Percentiles rank a stretch among this genome's conserved stretches.
These are phyloP conservation scores for Nothura maculosa DNA, from an alignment of 2,797 vertebrate species.

Conservation along the genomic window DNA sequence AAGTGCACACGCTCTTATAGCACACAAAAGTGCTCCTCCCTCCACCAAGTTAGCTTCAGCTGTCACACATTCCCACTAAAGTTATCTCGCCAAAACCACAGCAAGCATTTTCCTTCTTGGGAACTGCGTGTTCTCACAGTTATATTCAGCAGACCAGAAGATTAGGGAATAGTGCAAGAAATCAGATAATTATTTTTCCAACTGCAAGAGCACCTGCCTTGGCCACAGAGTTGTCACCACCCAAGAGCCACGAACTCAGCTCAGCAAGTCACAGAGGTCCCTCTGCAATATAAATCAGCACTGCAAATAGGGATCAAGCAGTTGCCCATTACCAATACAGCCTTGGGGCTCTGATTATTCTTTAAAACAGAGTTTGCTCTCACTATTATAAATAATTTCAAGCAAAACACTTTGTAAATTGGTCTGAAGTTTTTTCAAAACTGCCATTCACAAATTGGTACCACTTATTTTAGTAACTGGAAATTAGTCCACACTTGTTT, in stretches of 20 bases:
- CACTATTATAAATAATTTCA: neutral
- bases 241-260: neutral
- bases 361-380: neutral
- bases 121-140: constrained; percentile 66
- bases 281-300: neutral
- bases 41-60: constrained; percentile 47
- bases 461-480: neutral
- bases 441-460: neutral
- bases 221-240: constrained; percentile 8
- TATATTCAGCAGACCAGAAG: constrained; percentile 60
- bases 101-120: constrained; percentile 63
- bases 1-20: neutral
- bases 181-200: neutral
- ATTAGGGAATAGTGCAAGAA: constrained; percentile 11
- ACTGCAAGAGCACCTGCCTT: constrained; percentile 44
- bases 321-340: neutral
- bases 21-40: neutral
- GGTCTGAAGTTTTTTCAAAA: neutral
- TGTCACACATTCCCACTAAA: neutral
- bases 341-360: neutral
- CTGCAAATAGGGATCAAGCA: neutral
- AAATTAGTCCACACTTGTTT: neutral
- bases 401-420: neutral
- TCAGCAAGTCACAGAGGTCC: neutral
- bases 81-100: constrained; percentile 35